phyloP scores from a whole-genome alignment of 2,797 vertebrate species.

The Pygocentrus nattereri region DNA sequence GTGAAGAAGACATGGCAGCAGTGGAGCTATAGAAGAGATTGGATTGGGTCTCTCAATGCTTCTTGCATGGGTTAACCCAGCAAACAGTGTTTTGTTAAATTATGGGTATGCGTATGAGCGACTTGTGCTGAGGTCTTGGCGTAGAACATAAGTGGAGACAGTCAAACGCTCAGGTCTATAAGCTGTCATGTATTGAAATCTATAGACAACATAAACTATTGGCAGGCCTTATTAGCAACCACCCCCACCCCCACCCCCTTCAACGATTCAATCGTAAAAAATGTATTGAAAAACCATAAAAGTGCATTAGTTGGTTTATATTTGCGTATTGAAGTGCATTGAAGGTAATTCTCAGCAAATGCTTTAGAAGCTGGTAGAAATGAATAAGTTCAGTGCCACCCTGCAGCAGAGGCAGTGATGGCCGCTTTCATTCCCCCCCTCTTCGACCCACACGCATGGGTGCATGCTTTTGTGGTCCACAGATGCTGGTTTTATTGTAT shows the following conservation, averaged over 20 bases:
- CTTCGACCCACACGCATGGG: neutral
- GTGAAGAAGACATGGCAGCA: neutral
- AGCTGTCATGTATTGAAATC: neutral
- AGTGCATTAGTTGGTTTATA: too few relatives aligned
- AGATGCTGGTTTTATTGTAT: too few relatives aligned
- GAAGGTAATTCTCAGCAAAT: neutral
- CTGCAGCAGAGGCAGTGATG: neutral
- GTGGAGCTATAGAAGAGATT: neutral
- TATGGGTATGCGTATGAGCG: neutral
- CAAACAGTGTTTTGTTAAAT: neutral
- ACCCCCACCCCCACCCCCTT: too few relatives aligned
- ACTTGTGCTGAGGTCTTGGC: neutral
- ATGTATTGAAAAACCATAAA: too few relatives aligned
- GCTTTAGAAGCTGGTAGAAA: neutral
- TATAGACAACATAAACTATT: neutral
- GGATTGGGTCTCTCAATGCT: neutral
- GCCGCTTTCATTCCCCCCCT: neutral
- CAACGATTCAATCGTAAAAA: too few relatives aligned
- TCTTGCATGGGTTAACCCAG: neutral
- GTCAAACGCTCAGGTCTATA: neutral
- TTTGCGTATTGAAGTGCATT: too few relatives aligned
- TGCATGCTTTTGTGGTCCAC: neutral
- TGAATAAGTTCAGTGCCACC: neutral
- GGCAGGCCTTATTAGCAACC: neutral
- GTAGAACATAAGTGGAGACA: neutral